Base-by-base conservation (phyloP, 2,888 invertebrate species). In the Dryobota labecula region DNA sequence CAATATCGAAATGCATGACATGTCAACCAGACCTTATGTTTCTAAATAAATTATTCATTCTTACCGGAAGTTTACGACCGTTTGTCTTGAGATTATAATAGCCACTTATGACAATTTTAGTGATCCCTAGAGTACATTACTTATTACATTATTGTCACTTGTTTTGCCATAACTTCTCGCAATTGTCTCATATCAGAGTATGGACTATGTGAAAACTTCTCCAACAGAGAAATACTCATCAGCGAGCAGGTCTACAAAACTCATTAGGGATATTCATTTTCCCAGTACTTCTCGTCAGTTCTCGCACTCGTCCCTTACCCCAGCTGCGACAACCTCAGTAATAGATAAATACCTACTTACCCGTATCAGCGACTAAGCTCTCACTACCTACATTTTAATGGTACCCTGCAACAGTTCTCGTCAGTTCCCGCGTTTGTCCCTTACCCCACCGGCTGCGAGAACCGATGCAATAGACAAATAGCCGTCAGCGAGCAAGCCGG, bases 391-490 rank as follows among this genome's bases (percentile, higher is more conserved):
- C 8, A 15, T 45, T 41, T 20, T 18, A 20, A 7, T 41, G 27
- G 27, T 30, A 43, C 43, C n/a, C 8, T 51, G 20, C 2, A n/a
- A 13, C 3, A 27, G 36, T 58, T 24, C 27, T 18, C 27, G 15
- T 27, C 9, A 56, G 9, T 30, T 67, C 57, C 18, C 8, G 11
- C 71, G 64, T 73, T 56, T 61, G 13, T 73, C 47, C 7, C 68
- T 73, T 76, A 13, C 36, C 56, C 71, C 77, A 49, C 45, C 58
- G 70, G 47, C 65, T 62, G n/a, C 70, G 60, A 71, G 78, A 78
- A 66, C 84, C 75, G 76, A 79, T 87, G 89, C 88, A 89, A 84
- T 87, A 90, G 90, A 91, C 91, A 91, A 91, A 91, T 90, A 90
- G 89, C 90, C 86, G 85, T 87, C 86, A 86, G 86, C 89, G 85